Evolutionary conservation across 2,113 vertebrate genomes (phyloP).

Genomic region (Lonchura striata): DNA sequence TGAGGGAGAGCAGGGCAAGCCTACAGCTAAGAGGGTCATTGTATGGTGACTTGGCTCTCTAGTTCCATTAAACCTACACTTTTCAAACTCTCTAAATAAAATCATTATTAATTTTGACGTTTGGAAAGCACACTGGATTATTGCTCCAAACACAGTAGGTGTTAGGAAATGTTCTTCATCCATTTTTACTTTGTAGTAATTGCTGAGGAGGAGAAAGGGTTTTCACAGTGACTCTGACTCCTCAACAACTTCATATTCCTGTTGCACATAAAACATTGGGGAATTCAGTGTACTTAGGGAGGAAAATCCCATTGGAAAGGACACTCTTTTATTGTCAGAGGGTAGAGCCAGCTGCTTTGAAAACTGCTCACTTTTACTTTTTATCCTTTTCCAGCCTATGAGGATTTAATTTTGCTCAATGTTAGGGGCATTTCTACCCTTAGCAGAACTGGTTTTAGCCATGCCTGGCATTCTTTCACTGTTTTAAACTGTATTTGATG

Average conservation of each 20-base stretch:
- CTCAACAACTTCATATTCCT: not conserved
- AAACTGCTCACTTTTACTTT: not conserved
- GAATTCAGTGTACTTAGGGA: not conserved
- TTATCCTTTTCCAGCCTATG: not conserved
- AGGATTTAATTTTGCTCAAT: not conserved
- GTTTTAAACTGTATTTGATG: not conserved
- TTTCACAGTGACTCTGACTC: not conserved
- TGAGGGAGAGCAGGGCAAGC: conserved; percentile 55
- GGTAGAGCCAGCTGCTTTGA: not conserved
- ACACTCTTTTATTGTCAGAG: no score
- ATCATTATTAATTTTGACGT: conserved; percentile 51
- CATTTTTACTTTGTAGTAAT: not conserved
- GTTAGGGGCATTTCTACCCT: not conserved
- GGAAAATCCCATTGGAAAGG: not conserved
- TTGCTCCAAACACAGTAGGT: conserved; percentile 28
- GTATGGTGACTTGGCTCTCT: conserved; percentile 18
- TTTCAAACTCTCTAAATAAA: conserved; percentile 48
- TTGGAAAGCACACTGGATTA: not conserved
- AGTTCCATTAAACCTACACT: conserved; percentile 43
- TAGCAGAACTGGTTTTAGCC: not conserved
- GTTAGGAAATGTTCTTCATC: conserved; percentile 48
- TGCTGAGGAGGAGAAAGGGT: not conserved
- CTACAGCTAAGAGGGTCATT: conserved; percentile 49
- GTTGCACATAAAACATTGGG: not conserved
- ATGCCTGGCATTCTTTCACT: not conserved